Evolutionary conservation across 2,113 vertebrate species (phyloP).

Genomic region (Scatophagus argus): DNA sequence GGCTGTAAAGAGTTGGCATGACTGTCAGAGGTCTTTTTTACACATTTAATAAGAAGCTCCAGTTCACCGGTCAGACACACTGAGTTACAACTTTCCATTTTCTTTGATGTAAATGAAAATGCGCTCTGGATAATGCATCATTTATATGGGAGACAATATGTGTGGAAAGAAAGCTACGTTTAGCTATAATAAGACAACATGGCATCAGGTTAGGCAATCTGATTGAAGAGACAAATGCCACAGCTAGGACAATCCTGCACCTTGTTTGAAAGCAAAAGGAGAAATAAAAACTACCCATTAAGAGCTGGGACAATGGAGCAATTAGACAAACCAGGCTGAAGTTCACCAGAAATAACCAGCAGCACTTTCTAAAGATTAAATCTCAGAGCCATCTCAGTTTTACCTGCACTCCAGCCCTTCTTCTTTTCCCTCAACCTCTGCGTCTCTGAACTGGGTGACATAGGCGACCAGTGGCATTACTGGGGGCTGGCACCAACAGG

Average conservation of each 20-base stretch:
- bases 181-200: neutral
- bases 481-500: neutral
- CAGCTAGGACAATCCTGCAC: neutral
- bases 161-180: slow-evolving; percentile 9
- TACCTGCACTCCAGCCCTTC: neutral
- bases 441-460: neutral
- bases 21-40: slow-evolving; percentile 21
- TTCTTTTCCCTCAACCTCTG: neutral
- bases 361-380: neutral
- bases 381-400: neutral
- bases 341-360: neutral
- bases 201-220: neutral
- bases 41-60: slow-evolving; percentile 29
- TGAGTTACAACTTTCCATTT: neutral
- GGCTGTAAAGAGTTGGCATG: slow-evolving; percentile 26
- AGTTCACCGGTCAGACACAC: slow-evolving; percentile 9
- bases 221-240: neutral
- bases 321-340: neutral
- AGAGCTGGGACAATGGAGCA: neutral
- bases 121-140: slow-evolving; percentile 3
- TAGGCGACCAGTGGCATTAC: slow-evolving; percentile 2
- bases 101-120: slow-evolving; percentile 15
- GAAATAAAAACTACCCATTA: neutral
- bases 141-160: neutral
- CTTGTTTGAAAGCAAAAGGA: neutral